These are phyloP conservation scores for Julus scanicus DNA, from an alignment of 2,888 invertebrate species.

Conservation along the genomic window DNA sequence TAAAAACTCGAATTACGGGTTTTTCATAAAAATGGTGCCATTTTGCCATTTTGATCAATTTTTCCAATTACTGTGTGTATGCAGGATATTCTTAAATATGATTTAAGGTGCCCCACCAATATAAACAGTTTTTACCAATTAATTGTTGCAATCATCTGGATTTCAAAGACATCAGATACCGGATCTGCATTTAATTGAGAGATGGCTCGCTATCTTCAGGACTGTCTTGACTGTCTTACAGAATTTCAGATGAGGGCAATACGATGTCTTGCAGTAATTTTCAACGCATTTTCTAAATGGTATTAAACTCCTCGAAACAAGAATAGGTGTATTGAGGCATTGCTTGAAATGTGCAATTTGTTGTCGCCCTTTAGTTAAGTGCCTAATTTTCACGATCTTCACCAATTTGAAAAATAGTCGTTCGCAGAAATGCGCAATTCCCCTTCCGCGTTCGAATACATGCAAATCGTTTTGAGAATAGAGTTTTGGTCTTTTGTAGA, in stretches of 20 bases:
- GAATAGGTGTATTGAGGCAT: neutral
- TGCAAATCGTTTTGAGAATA: slow-evolving; percentile 31
- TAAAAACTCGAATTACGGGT: too few relatives aligned
- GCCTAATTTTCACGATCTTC: slow-evolving; percentile 34
- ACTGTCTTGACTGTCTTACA: neutral
- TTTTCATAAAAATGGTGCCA: too few relatives aligned
- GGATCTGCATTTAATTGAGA: too few relatives aligned
- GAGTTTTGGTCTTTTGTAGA: slow-evolving; percentile 42
- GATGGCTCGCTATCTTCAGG: neutral
- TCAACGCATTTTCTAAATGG: neutral
- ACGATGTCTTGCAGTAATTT: neutral
- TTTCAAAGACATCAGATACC: too few relatives aligned
- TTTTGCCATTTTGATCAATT: too few relatives aligned
- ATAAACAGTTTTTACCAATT: too few relatives aligned
- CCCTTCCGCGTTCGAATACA: neutral
- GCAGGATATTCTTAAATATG: too few relatives aligned
- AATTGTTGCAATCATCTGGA: too few relatives aligned
- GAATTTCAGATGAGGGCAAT: neutral
- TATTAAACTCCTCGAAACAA: neutral
- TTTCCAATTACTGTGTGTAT: too few relatives aligned
- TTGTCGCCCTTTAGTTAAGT: neutral
- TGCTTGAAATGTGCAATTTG: neutral
- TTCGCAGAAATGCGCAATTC: neutral
- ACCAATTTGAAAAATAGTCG: neutral
- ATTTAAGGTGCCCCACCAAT: too few relatives aligned